Evolutionary conservation across 2,113 vertebrate species (phyloP).

Genomic region (Nothobranchius furzeri): DNA sequence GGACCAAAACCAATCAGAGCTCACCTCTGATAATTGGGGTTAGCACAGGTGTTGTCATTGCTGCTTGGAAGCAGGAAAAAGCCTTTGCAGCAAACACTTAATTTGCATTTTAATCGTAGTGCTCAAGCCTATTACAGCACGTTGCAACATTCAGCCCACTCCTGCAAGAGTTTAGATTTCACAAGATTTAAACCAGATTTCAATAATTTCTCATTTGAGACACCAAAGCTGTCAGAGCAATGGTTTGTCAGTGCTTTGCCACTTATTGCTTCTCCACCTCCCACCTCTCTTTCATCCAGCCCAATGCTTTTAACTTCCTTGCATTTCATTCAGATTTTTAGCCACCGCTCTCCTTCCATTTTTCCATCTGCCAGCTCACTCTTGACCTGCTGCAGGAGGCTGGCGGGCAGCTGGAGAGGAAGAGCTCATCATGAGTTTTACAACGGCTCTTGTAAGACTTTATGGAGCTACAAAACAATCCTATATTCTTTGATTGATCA

Average conservation of each 20-base stretch:
- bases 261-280: constrained; percentile 43
- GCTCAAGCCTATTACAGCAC: constrained; percentile 28
- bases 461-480: constrained; percentile 59
- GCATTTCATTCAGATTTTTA: constrained; percentile 23
- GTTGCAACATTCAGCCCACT: constrained; percentile 42
- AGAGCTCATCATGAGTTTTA: constrained; percentile 50
- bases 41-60: constrained; percentile 21
- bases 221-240: constrained; percentile 21
- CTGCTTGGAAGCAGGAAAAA: constrained; percentile 21
- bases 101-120: constrained; percentile 25
- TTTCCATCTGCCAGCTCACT: constrained; percentile 23
- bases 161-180: constrained; percentile 35
- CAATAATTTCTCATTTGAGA: constrained; percentile 33
- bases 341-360: constrained; percentile 5
- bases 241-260: constrained; percentile 27
- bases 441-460: constrained; percentile 60
- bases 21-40: constrained; percentile 27
- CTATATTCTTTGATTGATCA: constrained; percentile 49
- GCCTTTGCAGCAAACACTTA: constrained; percentile 9
- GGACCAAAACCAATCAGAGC: constrained; percentile 36
- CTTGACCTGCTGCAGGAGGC: constrained; percentile 9
- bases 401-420: constrained; percentile 22
- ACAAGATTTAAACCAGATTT: constrained; percentile 37
- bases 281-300: constrained; percentile 34
- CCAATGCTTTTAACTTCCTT: constrained; percentile 36